Percentiles rank a stretch among this genome's conserved stretches.
These are phyloP conservation scores for Bombus terrestris DNA, from an alignment of 1,140 invertebrate genomes.

Conservation along the genomic window DNA sequence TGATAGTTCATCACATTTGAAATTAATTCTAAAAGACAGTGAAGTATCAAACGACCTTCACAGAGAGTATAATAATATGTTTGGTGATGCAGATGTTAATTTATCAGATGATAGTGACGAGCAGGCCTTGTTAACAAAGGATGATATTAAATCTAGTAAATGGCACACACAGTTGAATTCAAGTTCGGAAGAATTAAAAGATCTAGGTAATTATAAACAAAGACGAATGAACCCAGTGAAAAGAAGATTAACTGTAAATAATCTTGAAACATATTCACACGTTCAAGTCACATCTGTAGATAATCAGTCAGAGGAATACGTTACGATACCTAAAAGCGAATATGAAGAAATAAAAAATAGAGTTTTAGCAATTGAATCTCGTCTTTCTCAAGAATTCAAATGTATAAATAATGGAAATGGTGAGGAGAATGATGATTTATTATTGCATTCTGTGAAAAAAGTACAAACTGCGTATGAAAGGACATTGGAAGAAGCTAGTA, in stretches of 20 bases:
- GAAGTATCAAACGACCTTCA: conserved; percentile 59
- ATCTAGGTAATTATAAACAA: conserved; percentile 29
- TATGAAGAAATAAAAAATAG: conserved; percentile 89
- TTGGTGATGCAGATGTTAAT: conserved; percentile 77
- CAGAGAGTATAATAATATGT: conserved; percentile 70
- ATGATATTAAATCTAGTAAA: conserved; percentile 41
- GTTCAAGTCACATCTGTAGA: conserved; percentile 34
- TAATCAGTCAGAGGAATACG: conserved; percentile 83
- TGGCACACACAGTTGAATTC: conserved; percentile 29
- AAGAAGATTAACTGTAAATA: conserved; percentile 52
- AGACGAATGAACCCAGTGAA: background rate
- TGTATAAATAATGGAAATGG: conserved; percentile 75
- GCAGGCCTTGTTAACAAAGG: conserved; percentile 48
- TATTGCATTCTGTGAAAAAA: conserved; percentile 73
- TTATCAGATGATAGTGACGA: conserved; percentile 75
- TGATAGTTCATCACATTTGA: conserved; percentile 60
- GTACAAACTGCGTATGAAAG: conserved; percentile 89
- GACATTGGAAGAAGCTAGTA: conserved; percentile 86
- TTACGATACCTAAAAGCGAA: conserved; percentile 87
- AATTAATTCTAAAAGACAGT: conserved; percentile 58
- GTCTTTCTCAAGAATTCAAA: conserved; percentile 87
- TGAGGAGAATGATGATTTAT: conserved; percentile 58
- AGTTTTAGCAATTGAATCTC: conserved; percentile 87
- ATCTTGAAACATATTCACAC: conserved; percentile 44
- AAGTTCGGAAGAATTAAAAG: conserved; percentile 47